Percentiles rank a stretch among this genome's conserved stretches.
phyloP scores from a whole-genome alignment of 2,797 vertebrate species.

The Lophius americanus region DNA sequence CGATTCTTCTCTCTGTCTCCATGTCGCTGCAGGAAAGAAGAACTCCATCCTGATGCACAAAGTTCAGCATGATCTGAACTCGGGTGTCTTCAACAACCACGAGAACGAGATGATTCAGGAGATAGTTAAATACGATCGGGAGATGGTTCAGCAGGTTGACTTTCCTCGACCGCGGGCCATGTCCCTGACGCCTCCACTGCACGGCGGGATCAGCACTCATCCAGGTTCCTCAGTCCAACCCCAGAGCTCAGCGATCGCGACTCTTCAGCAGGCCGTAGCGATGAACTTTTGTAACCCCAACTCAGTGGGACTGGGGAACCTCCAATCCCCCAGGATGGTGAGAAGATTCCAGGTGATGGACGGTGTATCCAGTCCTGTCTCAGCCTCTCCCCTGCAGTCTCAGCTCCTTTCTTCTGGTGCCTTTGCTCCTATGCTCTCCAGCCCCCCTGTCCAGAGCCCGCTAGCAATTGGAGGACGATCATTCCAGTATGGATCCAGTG shows the following conservation, averaged over 20 bases:
- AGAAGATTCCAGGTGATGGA: conserved; percentile 88
- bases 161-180: conserved; percentile 82
- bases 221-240: conserved; percentile 68
- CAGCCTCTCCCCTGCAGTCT: conserved; percentile 81
- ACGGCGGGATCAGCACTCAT: conserved; percentile 80
- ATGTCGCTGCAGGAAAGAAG: conserved; percentile 90
- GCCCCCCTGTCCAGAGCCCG: conserved; percentile 83
- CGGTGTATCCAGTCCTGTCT: conserved; percentile 81
- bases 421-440: conserved; percentile 74
- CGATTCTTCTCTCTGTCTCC: conserved; percentile 16
- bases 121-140: conserved; percentile 97
- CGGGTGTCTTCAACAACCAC: conserved; percentile 96
- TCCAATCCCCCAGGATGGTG: conserved; percentile 89
- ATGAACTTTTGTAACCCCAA: conserved; percentile 96
- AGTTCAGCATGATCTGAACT: conserved; percentile 96
- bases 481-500: conserved; percentile 79
- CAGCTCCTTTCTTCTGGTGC: conserved; percentile 79
- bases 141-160: conserved; percentile 96
- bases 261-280: conserved; percentile 94
- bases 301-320: conserved; percentile 80
- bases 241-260: conserved; percentile 92
- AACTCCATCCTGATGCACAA: conserved; percentile 98
- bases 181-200: conserved; percentile 73
- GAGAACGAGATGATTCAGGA: conserved; percentile 99
- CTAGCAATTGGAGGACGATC: conserved; percentile 78